Base-by-base conservation (phyloP, 1,140 invertebrate species). In the Rhagoletis zephyria region DNA sequence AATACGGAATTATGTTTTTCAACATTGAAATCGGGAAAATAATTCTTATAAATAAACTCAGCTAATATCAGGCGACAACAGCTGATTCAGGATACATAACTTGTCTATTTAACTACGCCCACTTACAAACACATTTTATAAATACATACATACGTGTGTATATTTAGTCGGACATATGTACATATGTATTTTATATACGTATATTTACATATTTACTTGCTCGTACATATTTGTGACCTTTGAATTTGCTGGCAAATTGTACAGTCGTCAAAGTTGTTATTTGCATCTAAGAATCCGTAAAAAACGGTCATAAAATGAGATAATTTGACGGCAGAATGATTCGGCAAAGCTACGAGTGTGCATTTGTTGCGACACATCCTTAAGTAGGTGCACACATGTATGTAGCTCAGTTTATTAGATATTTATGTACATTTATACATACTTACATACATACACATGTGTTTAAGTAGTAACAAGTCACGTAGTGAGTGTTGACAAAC, bases 401-500 rank as follows among this genome's bases (percentile, higher is more conserved):
- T 63, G 61, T n/a, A 63, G 0, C 12, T 14, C 61, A 63, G 61
- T 63, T 4, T 63, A 63, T 63, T 63, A 16, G 10, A 6, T 60
- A 6, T 12, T 12, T 4, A n/a, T 30, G 19, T 4, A 7, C 30
- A 40, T 65, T 30, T 30, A 30, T 30, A 30, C 30, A 10, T 70
- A 45, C 12, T 5, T 5, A n/a, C 4, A n/a, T 74, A 4, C 12
- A 74, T 48, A 40, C 7, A 30, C 40, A 5, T 65, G 0, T 74
- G 67, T 42, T 14, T 67, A 42, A 40, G 9, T 67, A 4, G 67
- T 45, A n/a, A 74, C 67, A 74, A 74, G 67, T 74, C 67, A 74
- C 67, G 42, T 74, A 30, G 5, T n/a, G 12, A n/a, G n/a, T n/a
- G 40, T 48, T 74, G 16, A 16, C 42, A 14, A 74, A 74, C 67